Evolutionary conservation across 2,797 vertebrate species (phyloP).

Genomic region (Euthynnus affinis): DNA sequence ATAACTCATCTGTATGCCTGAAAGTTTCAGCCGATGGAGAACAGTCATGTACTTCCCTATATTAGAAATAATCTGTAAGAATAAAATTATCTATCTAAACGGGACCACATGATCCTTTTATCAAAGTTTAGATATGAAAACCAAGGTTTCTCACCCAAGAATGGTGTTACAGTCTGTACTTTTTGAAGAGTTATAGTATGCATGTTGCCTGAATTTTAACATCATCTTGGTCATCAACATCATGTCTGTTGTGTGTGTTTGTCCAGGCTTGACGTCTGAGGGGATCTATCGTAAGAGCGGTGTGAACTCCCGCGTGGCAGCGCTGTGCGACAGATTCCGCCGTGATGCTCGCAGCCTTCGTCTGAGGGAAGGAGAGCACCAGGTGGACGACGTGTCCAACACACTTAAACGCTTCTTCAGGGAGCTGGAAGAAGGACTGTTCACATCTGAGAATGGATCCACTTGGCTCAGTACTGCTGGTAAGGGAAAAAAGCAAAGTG

Average conservation of each 20-base stretch:
- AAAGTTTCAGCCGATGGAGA: not conserved
- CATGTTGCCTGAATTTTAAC: not conserved
- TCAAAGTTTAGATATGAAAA: no score
- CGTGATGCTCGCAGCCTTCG: conserved; percentile 89
- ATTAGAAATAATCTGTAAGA: not conserved
- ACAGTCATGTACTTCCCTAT: not conserved
- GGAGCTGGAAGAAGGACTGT: conserved; percentile 91
- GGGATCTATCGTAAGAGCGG: conserved; percentile 98
- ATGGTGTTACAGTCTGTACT: not conserved
- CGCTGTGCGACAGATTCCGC: conserved; percentile 88
- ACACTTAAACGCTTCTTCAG: conserved; percentile 96
- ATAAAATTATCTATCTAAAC: not conserved
- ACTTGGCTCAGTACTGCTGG: conserved; percentile 89
- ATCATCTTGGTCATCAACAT: no score
- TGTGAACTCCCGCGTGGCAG: conserved; percentile 92
- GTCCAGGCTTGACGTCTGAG: conserved; percentile 91
- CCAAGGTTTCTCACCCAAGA: not conserved
- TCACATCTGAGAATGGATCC: conserved; percentile 80
- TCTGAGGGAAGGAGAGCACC: conserved; percentile 92
- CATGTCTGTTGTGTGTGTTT: not conserved
- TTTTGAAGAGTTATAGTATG: no score
- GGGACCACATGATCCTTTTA: not conserved
- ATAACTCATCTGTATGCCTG: not conserved
- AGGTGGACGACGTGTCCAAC: conserved; percentile 94
- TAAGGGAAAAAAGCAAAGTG: conserved; percentile 50